Conservation (phyloP, 2,797 vertebrate genomes). For the Sardinella longiceps region DNA sequence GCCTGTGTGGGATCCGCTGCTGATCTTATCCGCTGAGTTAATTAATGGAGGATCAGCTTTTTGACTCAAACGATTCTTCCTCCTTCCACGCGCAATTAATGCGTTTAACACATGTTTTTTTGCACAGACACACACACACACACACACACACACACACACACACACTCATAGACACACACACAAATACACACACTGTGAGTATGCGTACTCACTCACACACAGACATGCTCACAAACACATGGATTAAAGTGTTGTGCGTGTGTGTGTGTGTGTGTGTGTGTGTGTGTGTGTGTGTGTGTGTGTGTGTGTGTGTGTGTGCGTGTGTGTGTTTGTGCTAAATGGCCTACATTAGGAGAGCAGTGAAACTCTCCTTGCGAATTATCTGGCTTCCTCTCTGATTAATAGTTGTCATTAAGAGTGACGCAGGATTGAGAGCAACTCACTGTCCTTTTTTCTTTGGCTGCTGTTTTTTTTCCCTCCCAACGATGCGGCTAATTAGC, state of each 20-base stretch:
- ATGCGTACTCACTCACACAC: too few species aligned
- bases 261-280: slow-evolving; percentile 21
- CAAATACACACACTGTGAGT: too few species aligned
- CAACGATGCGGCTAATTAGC: slow-evolving; percentile 43
- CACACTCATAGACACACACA: too few species aligned
- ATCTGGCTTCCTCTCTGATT: slow-evolving; percentile 44
- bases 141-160: too few species aligned
- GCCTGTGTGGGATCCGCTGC: slow-evolving; percentile 25
- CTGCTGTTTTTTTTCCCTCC: background rate
- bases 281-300: slow-evolving; percentile 37
- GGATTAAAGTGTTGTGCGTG: background rate
- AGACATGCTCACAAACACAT: too few species aligned
- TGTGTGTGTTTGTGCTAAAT: slow-evolving; percentile 32
- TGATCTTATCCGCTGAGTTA: slow-evolving; percentile 38
- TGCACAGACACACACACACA: too few species aligned
- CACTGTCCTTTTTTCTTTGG: background rate
- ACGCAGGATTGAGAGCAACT: slow-evolving; percentile 29
- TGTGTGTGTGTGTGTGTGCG: slow-evolving; percentile 39
- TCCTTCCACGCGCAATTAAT: slow-evolving; percentile 34
- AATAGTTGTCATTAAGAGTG: slow-evolving; percentile 47
- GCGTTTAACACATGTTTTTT: slow-evolving; percentile 20
- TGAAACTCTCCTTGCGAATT: slow-evolving; percentile 37
- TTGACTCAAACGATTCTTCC: slow-evolving; percentile 30
- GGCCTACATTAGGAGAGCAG: slow-evolving; percentile 22
- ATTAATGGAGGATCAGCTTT: slow-evolving; percentile 42